Evolutionary conservation across 2,888 invertebrate genomes (phyloP), one percentile per base, ranked within the genome.

Genomic region (Cerceris rybyensis): DNA sequence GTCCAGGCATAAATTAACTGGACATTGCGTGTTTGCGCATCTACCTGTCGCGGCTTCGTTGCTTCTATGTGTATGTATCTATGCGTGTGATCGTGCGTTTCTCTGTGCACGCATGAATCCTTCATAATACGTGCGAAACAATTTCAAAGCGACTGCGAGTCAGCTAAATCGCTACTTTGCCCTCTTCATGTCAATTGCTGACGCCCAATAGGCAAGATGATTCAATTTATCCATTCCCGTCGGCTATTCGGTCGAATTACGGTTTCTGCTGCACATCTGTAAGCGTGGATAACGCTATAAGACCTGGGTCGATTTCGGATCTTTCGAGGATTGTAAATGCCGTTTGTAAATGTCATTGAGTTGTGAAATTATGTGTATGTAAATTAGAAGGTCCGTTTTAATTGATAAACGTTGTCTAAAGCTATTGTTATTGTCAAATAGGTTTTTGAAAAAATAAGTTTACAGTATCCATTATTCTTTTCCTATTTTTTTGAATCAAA

Each of bases 1-100:
- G 85, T 83, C 71, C 65, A 75, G 72, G 82, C 84, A 88, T 89
- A 88, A 89, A 89, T 89, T 88, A 89, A 88, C 88, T 83, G 75
- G 82, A 75, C 80, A 73, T 76, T 75, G 17, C 54, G 50, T 17
- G 73, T 73, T 66, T 66, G 73, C 41, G 68, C 39, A 50, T 28
- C 28, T 28, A 28, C 28, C 28, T 28, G 28, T 28, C 28, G 28
- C 28, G 28, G 28, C 46, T 11, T 13, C 46, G 9, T 11, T 46
- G 46, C 13, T 46, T 1, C 46, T 17, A 17, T 17, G 17, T 17
- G 71, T 67, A 71, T 57, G 61, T 58, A 41, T 14, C n/a, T 16
- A n/a, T 55, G 52, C 13, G 13, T 41, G 16, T n/a, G 42, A 7
- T 13, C 7, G 6, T 8, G 13, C 9, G 54, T 41, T 69, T 50